Evolutionary conservation across 2,797 vertebrate genomes (phyloP).

Genomic region (Xiphorhynchus erythropygius): DNA sequence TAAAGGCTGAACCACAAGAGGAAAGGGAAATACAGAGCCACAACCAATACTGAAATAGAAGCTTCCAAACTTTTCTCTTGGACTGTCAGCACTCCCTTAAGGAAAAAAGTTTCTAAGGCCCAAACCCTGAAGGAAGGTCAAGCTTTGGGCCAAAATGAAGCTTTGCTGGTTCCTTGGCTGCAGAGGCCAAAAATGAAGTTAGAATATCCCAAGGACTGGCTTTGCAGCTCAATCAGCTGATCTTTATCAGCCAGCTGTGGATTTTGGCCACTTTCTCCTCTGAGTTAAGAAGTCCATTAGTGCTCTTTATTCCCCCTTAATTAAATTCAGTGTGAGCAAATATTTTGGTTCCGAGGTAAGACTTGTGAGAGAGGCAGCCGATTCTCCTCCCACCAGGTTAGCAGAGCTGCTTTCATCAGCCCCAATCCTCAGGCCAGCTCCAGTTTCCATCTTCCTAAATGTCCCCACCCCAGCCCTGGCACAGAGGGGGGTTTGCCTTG

Average conservation of each 20-base stretch:
- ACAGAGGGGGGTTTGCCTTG: background rate
- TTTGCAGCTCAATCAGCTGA: background rate
- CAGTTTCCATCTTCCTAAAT: background rate
- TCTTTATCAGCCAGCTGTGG: background rate
- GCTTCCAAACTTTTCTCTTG: background rate
- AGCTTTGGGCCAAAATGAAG: background rate
- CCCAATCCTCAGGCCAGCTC: background rate
- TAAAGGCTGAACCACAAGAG: background rate
- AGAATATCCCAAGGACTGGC: background rate
- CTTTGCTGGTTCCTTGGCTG: background rate
- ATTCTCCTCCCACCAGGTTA: background rate
- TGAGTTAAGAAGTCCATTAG: background rate
- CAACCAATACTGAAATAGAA: background rate
- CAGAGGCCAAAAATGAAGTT: background rate
- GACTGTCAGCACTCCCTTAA: slow-evolving; percentile 22
- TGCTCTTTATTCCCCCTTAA: slow-evolving; percentile 47
- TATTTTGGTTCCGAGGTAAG: slow-evolving; percentile 20
- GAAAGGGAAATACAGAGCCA: background rate
- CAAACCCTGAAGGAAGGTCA: background rate
- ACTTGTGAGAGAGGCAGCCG: background rate
- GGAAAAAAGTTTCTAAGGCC: slow-evolving; percentile 1
- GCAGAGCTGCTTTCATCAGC: background rate
- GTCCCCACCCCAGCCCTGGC: background rate
- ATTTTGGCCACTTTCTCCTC: slow-evolving; percentile 1
- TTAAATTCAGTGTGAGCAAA: slow-evolving; percentile 16